phyloP scores from a whole-genome alignment of 2,888 invertebrate species.

The Plagiodera versicolora region DNA sequence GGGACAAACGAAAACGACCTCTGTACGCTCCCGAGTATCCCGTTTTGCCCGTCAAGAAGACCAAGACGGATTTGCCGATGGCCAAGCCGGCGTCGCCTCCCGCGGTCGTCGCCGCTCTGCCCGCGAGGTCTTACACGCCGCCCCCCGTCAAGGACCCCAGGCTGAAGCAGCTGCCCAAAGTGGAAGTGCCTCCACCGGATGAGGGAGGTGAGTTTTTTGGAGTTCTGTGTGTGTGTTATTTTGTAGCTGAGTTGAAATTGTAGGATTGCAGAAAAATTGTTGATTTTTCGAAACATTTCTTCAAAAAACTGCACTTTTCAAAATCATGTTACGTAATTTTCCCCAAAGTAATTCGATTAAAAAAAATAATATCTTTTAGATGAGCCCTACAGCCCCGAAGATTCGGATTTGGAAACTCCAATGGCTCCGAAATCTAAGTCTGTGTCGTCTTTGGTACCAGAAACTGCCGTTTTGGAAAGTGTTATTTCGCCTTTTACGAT shows the following conservation, averaged over 20 bases:
- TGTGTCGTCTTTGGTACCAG: conserved; percentile 3
- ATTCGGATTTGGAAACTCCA: conserved; percentile 43
- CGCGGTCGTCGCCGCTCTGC: conserved; percentile 25
- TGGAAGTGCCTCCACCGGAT: conserved; percentile 26
- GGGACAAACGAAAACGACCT: conserved; percentile 59
- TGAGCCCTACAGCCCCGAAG: conserved; percentile 76
- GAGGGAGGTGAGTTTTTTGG: conserved; percentile 30
- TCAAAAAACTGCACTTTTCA: too few relatives aligned
- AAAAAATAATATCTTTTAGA: too few relatives aligned
- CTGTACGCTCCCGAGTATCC: conserved; percentile 25
- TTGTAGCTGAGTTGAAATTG: too few relatives aligned
- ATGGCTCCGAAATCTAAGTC: background rate
- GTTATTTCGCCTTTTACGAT: conserved; percentile 15
- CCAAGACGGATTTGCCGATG: conserved; percentile 25
- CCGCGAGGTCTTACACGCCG: conserved; percentile 55
- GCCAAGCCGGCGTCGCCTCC: conserved; percentile 25
- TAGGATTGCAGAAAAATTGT: too few relatives aligned
- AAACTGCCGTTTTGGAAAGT: conserved; percentile 19
- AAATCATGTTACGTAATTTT: too few relatives aligned
- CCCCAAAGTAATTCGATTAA: too few relatives aligned
- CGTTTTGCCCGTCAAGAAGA: conserved; percentile 30
- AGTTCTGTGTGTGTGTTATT: background rate
- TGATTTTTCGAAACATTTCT: too few relatives aligned
- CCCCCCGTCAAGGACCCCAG: conserved; percentile 51
- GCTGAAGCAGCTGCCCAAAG: conserved; percentile 38